These are phyloP conservation scores for Acleris laterana DNA, from an alignment of 2,888 invertebrate genomes.

Conservation along the genomic window DNA sequence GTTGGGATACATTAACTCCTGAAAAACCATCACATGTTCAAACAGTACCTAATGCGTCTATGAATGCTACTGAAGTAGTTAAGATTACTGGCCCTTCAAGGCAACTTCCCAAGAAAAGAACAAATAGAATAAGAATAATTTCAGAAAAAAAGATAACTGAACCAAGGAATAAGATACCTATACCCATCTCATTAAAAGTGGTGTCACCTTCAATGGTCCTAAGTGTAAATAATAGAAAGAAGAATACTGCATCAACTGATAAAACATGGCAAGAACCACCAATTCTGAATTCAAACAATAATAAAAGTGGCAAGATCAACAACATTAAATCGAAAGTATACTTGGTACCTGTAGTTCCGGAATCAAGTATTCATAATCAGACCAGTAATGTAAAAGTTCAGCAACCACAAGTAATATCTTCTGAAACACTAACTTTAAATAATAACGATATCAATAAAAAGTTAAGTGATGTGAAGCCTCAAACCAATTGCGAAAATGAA, in stretches of 20 bases:
- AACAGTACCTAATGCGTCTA: too few relatives aligned
- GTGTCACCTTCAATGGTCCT: slow-evolving; percentile 59
- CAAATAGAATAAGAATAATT: slow-evolving; percentile 62
- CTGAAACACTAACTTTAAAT: too few relatives aligned
- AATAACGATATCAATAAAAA: neutral
- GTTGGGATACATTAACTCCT: neutral
- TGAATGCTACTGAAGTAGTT: slow-evolving; percentile 5
- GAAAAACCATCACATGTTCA: too few relatives aligned
- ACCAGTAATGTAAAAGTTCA: neutral
- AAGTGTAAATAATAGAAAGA: slow-evolving; percentile 47
- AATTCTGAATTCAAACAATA: slow-evolving; percentile 23
- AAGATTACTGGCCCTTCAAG: neutral
- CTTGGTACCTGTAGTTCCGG: neutral
- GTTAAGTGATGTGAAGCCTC: neutral
- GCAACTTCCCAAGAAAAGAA: neutral
- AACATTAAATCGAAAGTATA: too few relatives aligned
- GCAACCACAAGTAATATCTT: neutral
- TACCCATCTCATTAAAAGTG: slow-evolving; percentile 54
- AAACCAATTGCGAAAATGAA: slow-evolving; percentile 15
- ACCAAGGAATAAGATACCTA: slow-evolving; percentile 42
- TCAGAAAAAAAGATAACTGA: slow-evolving; percentile 64
- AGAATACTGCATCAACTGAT: slow-evolving; percentile 9
- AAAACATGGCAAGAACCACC: neutral
- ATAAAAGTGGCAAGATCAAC: neutral
- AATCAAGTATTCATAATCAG: neutral